These are phyloP conservation scores for Paguma larvata DNA, from an alignment of 2,797 vertebrate genomes.

Conservation along the genomic window DNA sequence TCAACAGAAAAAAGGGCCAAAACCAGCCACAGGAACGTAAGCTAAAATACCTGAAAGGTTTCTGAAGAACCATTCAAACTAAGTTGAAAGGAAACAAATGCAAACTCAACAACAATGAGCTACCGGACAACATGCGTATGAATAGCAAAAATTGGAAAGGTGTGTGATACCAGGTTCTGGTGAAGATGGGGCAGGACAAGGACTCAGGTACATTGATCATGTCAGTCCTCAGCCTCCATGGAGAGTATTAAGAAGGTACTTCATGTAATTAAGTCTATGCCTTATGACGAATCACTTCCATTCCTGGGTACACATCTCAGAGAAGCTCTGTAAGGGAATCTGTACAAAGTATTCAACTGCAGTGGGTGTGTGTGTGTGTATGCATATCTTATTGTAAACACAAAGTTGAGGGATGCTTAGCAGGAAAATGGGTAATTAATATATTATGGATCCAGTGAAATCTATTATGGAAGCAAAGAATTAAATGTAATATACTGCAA, in stretches of 20 bases:
- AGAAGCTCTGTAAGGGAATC: not conserved
- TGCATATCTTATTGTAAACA: not conserved
- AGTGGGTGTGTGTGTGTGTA: not conserved
- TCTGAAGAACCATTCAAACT: not conserved
- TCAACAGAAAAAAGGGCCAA: not conserved
- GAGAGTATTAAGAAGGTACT: not conserved
- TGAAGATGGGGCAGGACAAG: not conserved
- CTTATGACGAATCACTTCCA: conserved; percentile 5
- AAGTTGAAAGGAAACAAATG: conserved; percentile 51
- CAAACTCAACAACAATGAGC: not conserved
- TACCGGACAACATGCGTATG: not conserved
- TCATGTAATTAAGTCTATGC: not conserved
- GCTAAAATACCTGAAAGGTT: not conserved
- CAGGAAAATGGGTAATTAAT: not conserved
- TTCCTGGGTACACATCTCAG: not conserved
- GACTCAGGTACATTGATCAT: not conserved
- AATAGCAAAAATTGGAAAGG: not conserved
- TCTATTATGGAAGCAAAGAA: not conserved
- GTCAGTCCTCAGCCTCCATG: not conserved
- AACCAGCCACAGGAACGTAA: not conserved
- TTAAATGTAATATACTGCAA: not conserved
- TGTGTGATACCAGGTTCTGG: not conserved
- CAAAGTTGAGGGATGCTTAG: not conserved
- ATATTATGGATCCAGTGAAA: not conserved
- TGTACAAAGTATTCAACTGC: not conserved